Conservation (phyloP, 2,113 vertebrate genomes). For the Lepisosteus osseus region DNA sequence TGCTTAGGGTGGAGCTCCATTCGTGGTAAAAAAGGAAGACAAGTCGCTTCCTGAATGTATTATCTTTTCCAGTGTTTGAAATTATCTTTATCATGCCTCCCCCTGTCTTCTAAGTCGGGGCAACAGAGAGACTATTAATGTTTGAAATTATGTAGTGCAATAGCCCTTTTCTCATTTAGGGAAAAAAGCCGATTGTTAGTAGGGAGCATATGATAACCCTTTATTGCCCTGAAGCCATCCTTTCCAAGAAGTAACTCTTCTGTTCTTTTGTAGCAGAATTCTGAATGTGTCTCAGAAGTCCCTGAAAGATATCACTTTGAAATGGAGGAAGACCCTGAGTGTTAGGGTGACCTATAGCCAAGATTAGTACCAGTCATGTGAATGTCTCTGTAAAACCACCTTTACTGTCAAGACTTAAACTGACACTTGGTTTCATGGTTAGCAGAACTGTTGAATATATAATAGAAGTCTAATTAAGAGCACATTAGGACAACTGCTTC, state of each 20-base stretch:
- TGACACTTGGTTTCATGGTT: not conserved
- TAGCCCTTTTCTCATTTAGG: not conserved
- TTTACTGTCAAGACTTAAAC: no score
- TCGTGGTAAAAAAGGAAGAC: not conserved
- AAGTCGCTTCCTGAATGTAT: not conserved
- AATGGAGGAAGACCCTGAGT: not conserved
- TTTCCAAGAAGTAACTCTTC: not conserved
- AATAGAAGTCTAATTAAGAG: not conserved
- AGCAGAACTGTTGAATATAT: not conserved
- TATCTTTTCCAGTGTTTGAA: not conserved
- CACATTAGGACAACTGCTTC: not conserved
- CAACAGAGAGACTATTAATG: not conserved
- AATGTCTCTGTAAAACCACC: not conserved
- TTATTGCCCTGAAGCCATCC: constrained; percentile 2
- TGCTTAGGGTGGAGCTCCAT: not conserved
- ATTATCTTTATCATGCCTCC: no score
- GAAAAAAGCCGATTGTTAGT: constrained; percentile 12
- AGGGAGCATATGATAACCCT: constrained; percentile 3
- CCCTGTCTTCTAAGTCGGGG: not conserved
- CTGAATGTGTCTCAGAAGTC: not conserved
- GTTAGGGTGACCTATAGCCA: not conserved
- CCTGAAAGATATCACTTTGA: not conserved
- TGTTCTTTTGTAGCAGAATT: not conserved
- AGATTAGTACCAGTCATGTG: constrained; percentile 8
- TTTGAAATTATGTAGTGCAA: not conserved